Percentiles rank a stretch among this genome's conserved stretches.
These are phyloP conservation scores for Alosa alosa DNA, from an alignment of 2,113 vertebrate species.

Conservation along the genomic window DNA sequence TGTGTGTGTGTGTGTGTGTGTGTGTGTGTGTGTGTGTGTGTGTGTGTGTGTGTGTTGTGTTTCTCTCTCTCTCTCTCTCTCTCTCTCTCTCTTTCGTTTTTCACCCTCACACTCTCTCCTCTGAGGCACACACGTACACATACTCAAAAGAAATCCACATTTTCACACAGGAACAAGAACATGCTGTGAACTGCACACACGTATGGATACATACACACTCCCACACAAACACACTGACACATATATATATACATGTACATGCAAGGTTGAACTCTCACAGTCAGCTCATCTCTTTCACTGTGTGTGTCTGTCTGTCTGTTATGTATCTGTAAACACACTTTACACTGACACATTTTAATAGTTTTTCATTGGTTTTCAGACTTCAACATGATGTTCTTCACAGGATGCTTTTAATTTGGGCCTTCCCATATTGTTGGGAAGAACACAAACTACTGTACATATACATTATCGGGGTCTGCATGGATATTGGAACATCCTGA, in stretches of 20 bases:
- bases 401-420: background rate
- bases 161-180: constrained; percentile 16
- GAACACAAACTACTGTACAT: background rate
- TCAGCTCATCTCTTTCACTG: constrained; percentile 12
- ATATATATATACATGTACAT: constrained; percentile 37
- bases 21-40: background rate
- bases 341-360: background rate
- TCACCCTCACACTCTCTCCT: constrained; percentile 50
- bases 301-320: constrained; percentile 14
- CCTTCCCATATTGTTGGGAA: background rate
- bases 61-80: constrained; percentile 1
- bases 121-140: constrained; percentile 51
- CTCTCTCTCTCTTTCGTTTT: constrained; percentile 33
- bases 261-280: background rate
- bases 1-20: background rate
- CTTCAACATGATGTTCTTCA: background rate
- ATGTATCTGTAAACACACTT: background rate
- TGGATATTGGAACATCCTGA: background rate
- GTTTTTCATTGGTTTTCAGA: background rate
- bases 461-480: too few relatives aligned
- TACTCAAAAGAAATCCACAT: constrained; percentile 31
- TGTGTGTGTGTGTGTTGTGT: background rate
- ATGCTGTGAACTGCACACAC: constrained; percentile 20
- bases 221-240: constrained; percentile 45
- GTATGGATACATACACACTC: constrained; percentile 1